A percentile compares a stretch with the other conserved stretches of the same genome.
Evolutionary conservation across 2,888 invertebrate species (phyloP).

Genomic region (Spodoptera exigua): DNA sequence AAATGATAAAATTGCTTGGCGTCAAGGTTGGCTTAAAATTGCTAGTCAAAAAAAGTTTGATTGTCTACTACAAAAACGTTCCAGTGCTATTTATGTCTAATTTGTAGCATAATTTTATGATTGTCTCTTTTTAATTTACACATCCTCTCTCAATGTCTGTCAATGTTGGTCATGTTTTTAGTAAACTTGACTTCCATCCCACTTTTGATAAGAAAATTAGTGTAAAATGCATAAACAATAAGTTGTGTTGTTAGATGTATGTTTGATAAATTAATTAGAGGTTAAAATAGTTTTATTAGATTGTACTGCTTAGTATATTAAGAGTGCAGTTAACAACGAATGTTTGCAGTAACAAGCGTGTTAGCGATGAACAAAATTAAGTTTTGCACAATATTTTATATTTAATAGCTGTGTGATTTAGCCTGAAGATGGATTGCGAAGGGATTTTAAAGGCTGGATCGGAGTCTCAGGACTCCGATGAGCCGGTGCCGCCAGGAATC

Average conservation of each 20-base stretch:
- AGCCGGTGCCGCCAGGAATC: slow-evolving; percentile 62
- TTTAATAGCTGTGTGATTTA: slow-evolving; percentile 11
- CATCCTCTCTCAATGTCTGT: neutral
- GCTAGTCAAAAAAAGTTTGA: neutral
- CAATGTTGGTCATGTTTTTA: neutral
- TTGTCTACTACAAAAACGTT: slow-evolving; percentile 10
- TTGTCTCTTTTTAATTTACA: slow-evolving; percentile 11
- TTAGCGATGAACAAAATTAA: slow-evolving; percentile 7
- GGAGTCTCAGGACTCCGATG: slow-evolving; percentile 69
- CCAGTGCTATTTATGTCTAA: neutral
- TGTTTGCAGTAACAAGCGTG: slow-evolving; percentile 5
- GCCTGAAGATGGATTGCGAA: slow-evolving; percentile 60
- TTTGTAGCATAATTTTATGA: slow-evolving; percentile 4
- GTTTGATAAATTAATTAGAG: slow-evolving; percentile 19
- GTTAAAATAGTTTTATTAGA: slow-evolving; percentile 12
- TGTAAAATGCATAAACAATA: slow-evolving; percentile 9
- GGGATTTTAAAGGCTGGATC: slow-evolving; percentile 55
- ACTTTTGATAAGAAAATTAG: slow-evolving; percentile 7
- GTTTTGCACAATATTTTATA: neutral
- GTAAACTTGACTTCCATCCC: slow-evolving; percentile 20
- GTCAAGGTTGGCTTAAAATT: too few species aligned
- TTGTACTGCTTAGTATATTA: neutral
- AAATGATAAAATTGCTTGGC: too few species aligned
- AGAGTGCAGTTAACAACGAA: neutral
- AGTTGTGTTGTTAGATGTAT: slow-evolving; percentile 17